Evolutionary conservation across 2,113 vertebrate species (phyloP), one percentile per base, ranked within the genome.

Genomic region (Pterophyllum scalare): DNA sequence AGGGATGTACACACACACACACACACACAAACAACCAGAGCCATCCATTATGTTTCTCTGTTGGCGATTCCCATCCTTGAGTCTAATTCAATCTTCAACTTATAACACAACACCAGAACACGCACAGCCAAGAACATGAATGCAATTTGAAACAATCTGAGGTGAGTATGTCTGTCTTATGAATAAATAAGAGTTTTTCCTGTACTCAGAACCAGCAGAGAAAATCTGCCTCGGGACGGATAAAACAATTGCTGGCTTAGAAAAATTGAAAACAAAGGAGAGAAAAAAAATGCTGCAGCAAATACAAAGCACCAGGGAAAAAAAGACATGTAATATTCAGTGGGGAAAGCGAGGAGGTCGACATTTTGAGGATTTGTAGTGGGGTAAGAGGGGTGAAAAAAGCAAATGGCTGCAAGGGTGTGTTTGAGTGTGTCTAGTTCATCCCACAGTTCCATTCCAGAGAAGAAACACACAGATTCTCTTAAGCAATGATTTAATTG

Each of bases 11-110:
- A 77, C 74, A 46, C 62, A 67, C 75, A 82, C 82, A 83, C 74
- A 31, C 72, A 77, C 72, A 60, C 52, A 64, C 67, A 61, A 80
- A 64, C 75, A 65, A n/a, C n/a, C n/a, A n/a, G 17, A 81, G 56
- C 38, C 81, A 76, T 38, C 88, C 77, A 79, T 83, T 79, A n/a
- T 89, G 85, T 85, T 87, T 84, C 78, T 90, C 81, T 90, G 79
- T 77, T 84, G 2, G 52, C 74, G 72, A 90, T 86, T 89, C 77
- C 33, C 62, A 80, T 91, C 58, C 77, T 85, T 81, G 74, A 87
- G 84, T 91, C 87, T 92, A 94, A 94, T 94, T 94, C 93, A 92
- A 95, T 95, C 92, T 91, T 58, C 84, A 88, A 84, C 86, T 90
- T 91, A 87, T 86, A 88, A 87, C 83, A 80, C 33, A 31, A 89